phyloP scores from a whole-genome alignment of 2,797 vertebrate genomes.

The Antennarius maculatus region DNA sequence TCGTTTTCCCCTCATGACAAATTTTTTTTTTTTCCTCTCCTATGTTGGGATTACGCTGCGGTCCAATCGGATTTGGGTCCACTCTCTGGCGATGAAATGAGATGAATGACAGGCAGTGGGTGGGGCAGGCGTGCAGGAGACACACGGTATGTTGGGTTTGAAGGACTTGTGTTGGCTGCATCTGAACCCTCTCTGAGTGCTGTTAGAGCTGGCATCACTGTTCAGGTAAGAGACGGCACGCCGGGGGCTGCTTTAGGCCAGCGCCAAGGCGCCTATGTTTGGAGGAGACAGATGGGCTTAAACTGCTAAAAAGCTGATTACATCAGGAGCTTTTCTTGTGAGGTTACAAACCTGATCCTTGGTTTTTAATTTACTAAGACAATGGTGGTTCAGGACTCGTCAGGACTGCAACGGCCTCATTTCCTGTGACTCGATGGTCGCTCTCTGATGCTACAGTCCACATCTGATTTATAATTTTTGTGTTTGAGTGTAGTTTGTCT shows the following conservation, averaged over 20 bases:
- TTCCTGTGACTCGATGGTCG: too few relatives aligned
- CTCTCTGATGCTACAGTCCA: too few relatives aligned
- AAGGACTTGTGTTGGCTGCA: conserved; percentile 5
- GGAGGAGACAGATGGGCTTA: neutral
- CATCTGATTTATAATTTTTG: too few relatives aligned
- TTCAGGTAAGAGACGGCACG: conserved; percentile 53
- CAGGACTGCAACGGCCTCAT: neutral
- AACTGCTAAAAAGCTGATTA: neutral
- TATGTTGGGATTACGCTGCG: conserved; percentile 67
- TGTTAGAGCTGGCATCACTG: conserved; percentile 12
- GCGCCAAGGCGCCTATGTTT: neutral
- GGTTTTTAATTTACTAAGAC: neutral
- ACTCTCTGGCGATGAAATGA: conserved; percentile 61
- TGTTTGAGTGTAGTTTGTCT: too few relatives aligned
- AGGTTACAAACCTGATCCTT: neutral
- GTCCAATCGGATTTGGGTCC: conserved; percentile 71
- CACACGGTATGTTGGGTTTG: conserved; percentile 10
- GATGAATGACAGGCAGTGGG: conserved; percentile 64
- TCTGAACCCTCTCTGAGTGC: neutral
- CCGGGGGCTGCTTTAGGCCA: neutral
- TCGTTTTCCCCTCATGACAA: conserved; percentile 56
- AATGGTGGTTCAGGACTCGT: neutral
- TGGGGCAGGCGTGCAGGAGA: conserved; percentile 39
- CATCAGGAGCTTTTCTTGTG: neutral
- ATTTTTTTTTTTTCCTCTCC: conserved; percentile 62